A percentile compares a stretch with the other conserved stretches of the same genome.
phyloP scores from a whole-genome alignment of 2,888 invertebrate genomes.

The Rhagophthalmus giganteus region DNA sequence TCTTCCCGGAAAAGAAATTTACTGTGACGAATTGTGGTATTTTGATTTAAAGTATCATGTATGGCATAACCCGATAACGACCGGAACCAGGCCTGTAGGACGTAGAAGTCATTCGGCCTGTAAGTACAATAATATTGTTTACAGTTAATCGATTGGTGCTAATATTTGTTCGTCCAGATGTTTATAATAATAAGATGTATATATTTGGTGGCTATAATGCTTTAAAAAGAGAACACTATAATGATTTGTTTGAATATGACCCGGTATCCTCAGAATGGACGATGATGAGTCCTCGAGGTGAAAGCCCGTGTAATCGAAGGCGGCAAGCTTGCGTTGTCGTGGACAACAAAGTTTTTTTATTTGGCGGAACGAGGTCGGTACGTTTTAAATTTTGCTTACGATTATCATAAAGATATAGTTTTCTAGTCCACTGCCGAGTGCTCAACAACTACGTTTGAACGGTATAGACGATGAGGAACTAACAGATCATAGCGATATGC shows the following conservation, averaged over 20 bases:
- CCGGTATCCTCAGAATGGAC: conserved; percentile 66
- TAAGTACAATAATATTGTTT: conserved; percentile 55
- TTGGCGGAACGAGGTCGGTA: conserved; percentile 87
- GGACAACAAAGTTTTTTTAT: conserved; percentile 74
- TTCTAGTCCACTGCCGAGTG: conserved; percentile 22
- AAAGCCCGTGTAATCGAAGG: conserved; percentile 66
- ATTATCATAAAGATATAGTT: neutral
- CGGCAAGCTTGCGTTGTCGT: conserved; percentile 81
- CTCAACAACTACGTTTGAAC: conserved; percentile 40
- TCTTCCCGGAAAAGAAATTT: conserved; percentile 71
- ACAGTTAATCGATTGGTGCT: neutral
- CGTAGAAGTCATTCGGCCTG: conserved; percentile 91
- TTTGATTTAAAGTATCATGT: conserved; percentile 70
- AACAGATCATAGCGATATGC: conserved; percentile 81
- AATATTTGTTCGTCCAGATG: conserved; percentile 62
- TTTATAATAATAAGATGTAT: conserved; percentile 75
- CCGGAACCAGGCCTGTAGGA: conserved; percentile 73
- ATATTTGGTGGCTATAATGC: conserved; percentile 92
- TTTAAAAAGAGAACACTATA: conserved; percentile 73
- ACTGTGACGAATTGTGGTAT: conserved; percentile 76
- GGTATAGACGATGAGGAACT: conserved; percentile 59
- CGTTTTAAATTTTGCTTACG: too few relatives aligned
- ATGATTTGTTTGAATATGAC: conserved; percentile 79
- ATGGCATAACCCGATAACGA: conserved; percentile 68
- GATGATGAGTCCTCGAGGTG: conserved; percentile 62